phyloP scores from a whole-genome alignment of 2,113 vertebrate species.

The Psophia crepitans region DNA sequence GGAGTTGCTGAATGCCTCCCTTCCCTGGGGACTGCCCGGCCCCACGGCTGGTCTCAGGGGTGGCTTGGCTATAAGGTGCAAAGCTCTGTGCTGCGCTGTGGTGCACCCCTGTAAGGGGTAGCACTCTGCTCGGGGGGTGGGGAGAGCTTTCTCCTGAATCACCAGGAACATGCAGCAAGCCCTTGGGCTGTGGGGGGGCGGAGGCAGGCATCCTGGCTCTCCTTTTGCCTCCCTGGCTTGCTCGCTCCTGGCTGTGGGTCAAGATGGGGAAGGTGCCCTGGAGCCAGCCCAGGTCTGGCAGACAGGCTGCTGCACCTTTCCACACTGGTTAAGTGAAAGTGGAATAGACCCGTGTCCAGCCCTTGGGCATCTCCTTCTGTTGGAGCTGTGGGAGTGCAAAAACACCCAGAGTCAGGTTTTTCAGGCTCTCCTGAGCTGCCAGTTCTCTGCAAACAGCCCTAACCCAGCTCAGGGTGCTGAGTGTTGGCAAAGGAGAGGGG shows the following conservation, averaged over 20 bases:
- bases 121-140: fast-evolving
- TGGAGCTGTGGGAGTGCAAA: background rate
- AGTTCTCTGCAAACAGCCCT: background rate
- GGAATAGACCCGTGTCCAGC: background rate
- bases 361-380: background rate
- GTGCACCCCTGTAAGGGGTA: background rate
- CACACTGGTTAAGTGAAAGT: background rate
- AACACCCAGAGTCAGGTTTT: background rate
- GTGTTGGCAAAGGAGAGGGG: background rate
- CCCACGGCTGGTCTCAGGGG: background rate
- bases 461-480: background rate
- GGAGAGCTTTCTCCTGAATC: background rate
- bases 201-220: background rate
- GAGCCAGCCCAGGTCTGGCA: background rate
- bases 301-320: background rate
- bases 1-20: background rate
- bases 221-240: background rate
- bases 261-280: background rate
- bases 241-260: fast-evolving
- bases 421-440: background rate
- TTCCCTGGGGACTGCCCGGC: background rate
- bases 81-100: background rate
- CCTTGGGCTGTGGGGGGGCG: background rate
- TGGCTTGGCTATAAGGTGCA: background rate
- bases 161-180: background rate